Evolutionary conservation across 2,888 invertebrate genomes (phyloP).

Genomic region (Eristalis pertinax): DNA sequence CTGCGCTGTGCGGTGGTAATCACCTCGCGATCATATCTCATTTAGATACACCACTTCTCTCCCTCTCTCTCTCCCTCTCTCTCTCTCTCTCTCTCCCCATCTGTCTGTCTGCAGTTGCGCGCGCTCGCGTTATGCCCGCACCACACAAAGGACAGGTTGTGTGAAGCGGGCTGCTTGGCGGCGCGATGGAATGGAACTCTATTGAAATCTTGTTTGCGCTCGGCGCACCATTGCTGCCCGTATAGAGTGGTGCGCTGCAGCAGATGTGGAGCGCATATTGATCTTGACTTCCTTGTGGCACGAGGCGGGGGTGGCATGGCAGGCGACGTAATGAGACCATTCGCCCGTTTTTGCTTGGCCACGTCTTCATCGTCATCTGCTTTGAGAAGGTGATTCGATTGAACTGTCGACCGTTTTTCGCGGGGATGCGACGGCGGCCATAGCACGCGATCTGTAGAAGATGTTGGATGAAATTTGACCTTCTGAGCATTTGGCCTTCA

Average conservation of each 20-base stretch:
- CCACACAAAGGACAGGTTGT: slow-evolving; percentile 4
- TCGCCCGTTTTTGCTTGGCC: slow-evolving; percentile 1
- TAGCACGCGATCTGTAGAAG: too few species aligned
- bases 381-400: background rate
- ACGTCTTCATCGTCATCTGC: background rate
- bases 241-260: slow-evolving; percentile 1
- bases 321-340: slow-evolving; percentile 49
- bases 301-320: slow-evolving; percentile 35
- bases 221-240: background rate
- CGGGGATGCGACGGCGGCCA: too few species aligned
- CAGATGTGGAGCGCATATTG: slow-evolving; percentile 38
- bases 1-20: slow-evolving; percentile 43
- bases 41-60: slow-evolving; percentile 8
- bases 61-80: too few species aligned
- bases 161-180: too few species aligned
- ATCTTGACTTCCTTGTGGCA: slow-evolving; percentile 61
- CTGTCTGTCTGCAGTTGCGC: background rate
- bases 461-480: too few species aligned
- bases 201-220: slow-evolving; percentile 41
- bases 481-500: too few species aligned
- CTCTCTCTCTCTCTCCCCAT: too few species aligned
- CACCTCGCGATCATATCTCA: slow-evolving; percentile 63
- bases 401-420: too few species aligned
- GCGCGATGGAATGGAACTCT: background rate
- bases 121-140: background rate